Conservation (phyloP, 1,140 invertebrate species). For the Leptinotarsa defecta region DNA sequence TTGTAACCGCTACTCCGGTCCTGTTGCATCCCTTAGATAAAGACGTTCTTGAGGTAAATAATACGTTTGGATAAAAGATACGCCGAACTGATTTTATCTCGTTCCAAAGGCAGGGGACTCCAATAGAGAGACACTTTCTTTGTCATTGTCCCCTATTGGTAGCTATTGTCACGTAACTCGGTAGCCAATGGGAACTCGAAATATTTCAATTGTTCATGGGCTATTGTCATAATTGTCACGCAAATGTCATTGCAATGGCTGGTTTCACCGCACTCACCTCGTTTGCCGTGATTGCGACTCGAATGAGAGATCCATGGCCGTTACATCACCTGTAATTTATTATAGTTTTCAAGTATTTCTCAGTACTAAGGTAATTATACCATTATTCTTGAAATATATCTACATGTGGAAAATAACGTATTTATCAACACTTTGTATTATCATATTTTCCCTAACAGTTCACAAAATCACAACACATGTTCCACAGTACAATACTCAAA, state of each 20-base stretch:
- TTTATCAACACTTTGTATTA: no score
- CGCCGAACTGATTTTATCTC: slow-evolving; percentile 18
- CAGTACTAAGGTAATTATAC: no score
- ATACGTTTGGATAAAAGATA: slow-evolving; percentile 14
- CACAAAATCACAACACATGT: no score
- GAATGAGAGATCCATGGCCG: no score
- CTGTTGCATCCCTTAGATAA: background rate
- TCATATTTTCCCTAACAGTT: no score
- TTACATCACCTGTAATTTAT: no score
- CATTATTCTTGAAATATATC: no score
- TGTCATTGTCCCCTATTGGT: slow-evolving; percentile 38
- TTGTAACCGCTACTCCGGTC: background rate
- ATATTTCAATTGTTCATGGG: slow-evolving; percentile 37
- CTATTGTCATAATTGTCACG: slow-evolving; percentile 47
- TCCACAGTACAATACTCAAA: no score
- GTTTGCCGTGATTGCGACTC: background rate
- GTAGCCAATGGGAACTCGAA: slow-evolving; percentile 32
- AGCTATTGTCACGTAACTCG: slow-evolving; percentile 42
- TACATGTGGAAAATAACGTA: no score
- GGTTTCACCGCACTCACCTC: slow-evolving; percentile 9
- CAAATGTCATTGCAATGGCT: slow-evolving; percentile 34
- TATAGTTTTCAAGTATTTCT: no score
- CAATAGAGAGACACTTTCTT: slow-evolving; percentile 24
- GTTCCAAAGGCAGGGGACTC: slow-evolving; percentile 16
- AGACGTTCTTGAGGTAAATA: slow-evolving; percentile 21